These are phyloP conservation scores for Pseudomugil tenellus DNA, from an alignment of 2,797 vertebrate genomes.

Conservation along the genomic window DNA sequence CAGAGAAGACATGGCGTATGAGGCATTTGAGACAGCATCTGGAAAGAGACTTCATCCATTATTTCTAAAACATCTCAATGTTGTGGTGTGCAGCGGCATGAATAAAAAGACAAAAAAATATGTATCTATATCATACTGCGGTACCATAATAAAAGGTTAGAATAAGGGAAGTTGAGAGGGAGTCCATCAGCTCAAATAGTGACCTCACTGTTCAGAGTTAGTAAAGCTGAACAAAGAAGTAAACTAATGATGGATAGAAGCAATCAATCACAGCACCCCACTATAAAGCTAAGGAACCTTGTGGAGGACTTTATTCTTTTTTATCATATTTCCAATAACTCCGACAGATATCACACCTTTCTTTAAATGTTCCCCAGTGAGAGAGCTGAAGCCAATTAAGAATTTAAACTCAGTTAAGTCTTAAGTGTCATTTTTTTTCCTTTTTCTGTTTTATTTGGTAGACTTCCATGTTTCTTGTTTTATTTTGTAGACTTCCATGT, in stretches of 20 bases:
- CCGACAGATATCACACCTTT: conserved; percentile 17
- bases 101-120: not conserved
- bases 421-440: conserved; percentile 20
- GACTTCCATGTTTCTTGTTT: no score
- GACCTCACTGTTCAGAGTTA: conserved; percentile 25
- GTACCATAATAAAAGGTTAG: conserved; percentile 8
- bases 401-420: conserved; percentile 55
- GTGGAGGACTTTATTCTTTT: not conserved
- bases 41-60: conserved; percentile 62
- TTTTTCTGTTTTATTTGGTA: not conserved
- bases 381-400: conserved; percentile 46
- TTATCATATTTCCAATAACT: conserved; percentile 8
- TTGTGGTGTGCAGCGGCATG: not conserved
- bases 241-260: conserved; percentile 33
- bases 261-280: conserved; percentile 8
- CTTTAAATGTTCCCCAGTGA: conserved; percentile 49
- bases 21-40: conserved; percentile 24
- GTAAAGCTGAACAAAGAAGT: conserved; percentile 25
- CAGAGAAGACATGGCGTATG: conserved; percentile 16
- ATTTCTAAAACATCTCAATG: conserved; percentile 17
- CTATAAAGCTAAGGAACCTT: conserved; percentile 7
- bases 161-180: conserved; percentile 5
- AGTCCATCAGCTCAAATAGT: conserved; percentile 14
- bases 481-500: no score
- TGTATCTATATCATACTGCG: not conserved